Evolutionary conservation across 2,797 vertebrate genomes (phyloP).

Genomic region (Phrynocephalus forsythii): DNA sequence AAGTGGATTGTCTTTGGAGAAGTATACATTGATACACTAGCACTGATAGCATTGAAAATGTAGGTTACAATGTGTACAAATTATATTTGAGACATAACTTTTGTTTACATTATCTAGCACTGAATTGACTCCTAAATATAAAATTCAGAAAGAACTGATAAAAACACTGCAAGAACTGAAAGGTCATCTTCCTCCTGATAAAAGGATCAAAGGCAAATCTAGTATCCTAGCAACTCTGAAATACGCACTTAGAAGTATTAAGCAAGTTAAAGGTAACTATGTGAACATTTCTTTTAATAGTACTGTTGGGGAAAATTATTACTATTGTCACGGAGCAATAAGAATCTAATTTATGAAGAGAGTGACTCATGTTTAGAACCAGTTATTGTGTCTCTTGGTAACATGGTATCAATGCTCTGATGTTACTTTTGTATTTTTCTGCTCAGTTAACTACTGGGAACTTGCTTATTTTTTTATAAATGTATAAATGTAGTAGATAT

Average conservation of each 20-base stretch:
- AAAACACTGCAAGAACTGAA: slow-evolving; percentile 92
- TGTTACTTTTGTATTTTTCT: background rate
- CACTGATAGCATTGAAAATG: background rate
- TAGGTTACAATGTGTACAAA: background rate
- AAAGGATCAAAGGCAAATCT: slow-evolving; percentile 88
- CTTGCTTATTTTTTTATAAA: background rate
- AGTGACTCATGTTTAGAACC: background rate
- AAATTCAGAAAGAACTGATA: slow-evolving; percentile 91
- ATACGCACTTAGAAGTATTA: slow-evolving; percentile 92
- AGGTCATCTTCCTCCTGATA: slow-evolving; percentile 87
- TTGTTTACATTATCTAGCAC: slow-evolving; percentile 79
- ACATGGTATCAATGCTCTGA: background rate
- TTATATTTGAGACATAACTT: slow-evolving; percentile 13
- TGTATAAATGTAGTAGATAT: background rate
- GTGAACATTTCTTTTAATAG: slow-evolving; percentile 6
- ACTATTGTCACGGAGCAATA: slow-evolving; percentile 1
- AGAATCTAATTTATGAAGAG: background rate
- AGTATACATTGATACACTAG: background rate
- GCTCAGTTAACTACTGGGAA: background rate
- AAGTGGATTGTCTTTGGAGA: background rate
- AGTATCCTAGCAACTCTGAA: slow-evolving; percentile 88
- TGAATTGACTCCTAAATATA: slow-evolving; percentile 90
- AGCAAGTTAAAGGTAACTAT: slow-evolving; percentile 92
- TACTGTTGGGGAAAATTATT: background rate
- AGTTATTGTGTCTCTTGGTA: background rate